Evolutionary conservation across 2,113 vertebrate genomes (phyloP).

Genomic region (Neotoma lepida): DNA sequence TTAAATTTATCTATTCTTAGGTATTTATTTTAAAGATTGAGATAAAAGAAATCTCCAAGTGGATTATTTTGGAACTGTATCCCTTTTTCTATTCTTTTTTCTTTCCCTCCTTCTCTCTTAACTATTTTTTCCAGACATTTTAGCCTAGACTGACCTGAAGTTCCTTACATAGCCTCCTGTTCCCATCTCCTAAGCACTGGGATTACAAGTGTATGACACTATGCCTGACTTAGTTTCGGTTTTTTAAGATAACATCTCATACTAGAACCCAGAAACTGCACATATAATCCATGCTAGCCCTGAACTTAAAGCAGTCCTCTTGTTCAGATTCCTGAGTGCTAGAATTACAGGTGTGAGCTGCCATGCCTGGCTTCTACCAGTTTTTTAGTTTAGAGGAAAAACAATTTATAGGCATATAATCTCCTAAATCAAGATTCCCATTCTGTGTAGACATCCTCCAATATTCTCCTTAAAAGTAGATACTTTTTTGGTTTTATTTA

Average conservation of each 20-base stretch:
- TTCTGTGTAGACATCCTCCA: background rate
- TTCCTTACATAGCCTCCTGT: background rate
- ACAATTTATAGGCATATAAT: background rate
- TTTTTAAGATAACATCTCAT: no score
- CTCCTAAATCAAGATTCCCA: background rate
- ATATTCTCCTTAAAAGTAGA: background rate
- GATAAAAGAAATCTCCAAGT: background rate
- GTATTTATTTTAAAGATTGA: background rate
- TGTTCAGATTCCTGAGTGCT: background rate
- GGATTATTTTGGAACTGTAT: background rate
- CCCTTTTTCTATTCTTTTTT: background rate
- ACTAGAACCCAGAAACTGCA: background rate
- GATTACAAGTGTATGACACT: background rate
- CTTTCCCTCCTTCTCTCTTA: background rate
- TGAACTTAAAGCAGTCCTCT: background rate
- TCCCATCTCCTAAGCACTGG: background rate
- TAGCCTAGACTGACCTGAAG: background rate
- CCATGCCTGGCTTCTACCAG: background rate
- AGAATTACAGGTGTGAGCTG: no score
- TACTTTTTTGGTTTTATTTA: background rate
- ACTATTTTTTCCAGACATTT: background rate
- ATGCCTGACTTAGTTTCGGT: no score
- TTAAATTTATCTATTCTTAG: background rate
- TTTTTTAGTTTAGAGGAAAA: background rate
- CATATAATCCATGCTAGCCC: background rate